Evolutionary conservation across 2,113 vertebrate genomes (phyloP).

Genomic region (Dasyurus viverrinus): DNA sequence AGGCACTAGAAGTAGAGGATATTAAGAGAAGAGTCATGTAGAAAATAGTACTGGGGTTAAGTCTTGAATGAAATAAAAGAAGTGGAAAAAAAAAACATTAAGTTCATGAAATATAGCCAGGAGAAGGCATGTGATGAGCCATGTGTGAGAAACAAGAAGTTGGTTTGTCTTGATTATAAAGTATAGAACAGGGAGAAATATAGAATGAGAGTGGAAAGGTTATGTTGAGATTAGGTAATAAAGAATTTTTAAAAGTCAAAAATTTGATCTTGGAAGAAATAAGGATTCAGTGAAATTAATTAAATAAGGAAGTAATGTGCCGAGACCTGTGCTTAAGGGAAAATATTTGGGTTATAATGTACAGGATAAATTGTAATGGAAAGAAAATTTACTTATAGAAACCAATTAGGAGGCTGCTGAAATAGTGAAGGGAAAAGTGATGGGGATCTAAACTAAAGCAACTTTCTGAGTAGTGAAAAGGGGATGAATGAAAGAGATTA

Average conservation of each 20-base stretch:
- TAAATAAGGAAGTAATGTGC: background rate
- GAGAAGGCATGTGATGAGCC: no score
- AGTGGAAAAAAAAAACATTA: background rate
- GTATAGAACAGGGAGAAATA: no score
- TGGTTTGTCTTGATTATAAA: no score
- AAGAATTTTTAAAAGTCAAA: background rate
- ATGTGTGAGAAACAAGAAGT: no score
- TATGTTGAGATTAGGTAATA: no score
- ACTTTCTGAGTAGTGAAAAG: background rate
- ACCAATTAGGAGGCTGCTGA: background rate
- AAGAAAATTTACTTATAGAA: background rate
- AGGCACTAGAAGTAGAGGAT: background rate
- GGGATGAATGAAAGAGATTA: background rate
- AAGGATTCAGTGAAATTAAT: background rate
- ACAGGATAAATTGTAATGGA: background rate
- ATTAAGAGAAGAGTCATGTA: background rate
- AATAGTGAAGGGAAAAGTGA: background rate
- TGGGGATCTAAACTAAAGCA: background rate
- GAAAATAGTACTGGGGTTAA: background rate
- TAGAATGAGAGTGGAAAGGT: no score
- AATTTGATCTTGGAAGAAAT: background rate
- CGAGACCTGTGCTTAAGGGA: background rate
- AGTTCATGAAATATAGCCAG: no score
- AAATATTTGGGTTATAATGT: background rate
- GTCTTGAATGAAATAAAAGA: background rate